Evolutionary conservation across 2,888 invertebrate species (phyloP), one percentile per base, ranked within the genome.

Genomic region (Geophilus truncorum): DNA sequence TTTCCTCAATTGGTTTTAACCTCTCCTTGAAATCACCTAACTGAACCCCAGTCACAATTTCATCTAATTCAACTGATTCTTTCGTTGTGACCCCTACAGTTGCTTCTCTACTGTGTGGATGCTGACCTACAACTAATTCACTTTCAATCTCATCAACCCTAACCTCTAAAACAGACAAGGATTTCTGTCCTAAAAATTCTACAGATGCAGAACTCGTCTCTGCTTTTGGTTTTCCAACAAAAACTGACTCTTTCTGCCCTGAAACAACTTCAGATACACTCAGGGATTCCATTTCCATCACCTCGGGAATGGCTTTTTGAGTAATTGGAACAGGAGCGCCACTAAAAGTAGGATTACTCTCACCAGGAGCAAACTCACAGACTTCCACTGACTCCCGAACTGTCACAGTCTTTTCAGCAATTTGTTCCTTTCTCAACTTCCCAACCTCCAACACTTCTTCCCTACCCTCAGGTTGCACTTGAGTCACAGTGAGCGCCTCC

Each of bases 401-500:
- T 4, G 32, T 15, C 23, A 81, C 10, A 7, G 18, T 9, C 9
- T 25, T 32, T 3, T 18, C 12, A 15, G 81, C 76, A 6, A 21
- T 36, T 32, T 32, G 28, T 5, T 18, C 32, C 12, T 28, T 57
- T 12, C 21, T 78, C 4, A 28, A 6, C 23, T 18, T 23, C n/a
- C 15, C 34, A 15, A 34, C 15, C 3, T 36, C 40, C 28, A 82
- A 79, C 25, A 28, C 40, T 2, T 18, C 57, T 32, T 82, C 82
- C 57, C 45, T 82, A 78, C 82, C 83, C 21, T 81, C 81, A 32
- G 81, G 78, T 10, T 80, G 77, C 32, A 83, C 80, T 78, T 83
- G 81, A 78, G 81, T 81, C 70, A 82, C 81, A 30, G 82, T 28
- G 18, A 82, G 78, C 23, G 83, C 83, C 70, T 83, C 81, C 51